Conservation (phyloP, 2,888 invertebrate species). For the Schrankia costaestrigalis region DNA sequence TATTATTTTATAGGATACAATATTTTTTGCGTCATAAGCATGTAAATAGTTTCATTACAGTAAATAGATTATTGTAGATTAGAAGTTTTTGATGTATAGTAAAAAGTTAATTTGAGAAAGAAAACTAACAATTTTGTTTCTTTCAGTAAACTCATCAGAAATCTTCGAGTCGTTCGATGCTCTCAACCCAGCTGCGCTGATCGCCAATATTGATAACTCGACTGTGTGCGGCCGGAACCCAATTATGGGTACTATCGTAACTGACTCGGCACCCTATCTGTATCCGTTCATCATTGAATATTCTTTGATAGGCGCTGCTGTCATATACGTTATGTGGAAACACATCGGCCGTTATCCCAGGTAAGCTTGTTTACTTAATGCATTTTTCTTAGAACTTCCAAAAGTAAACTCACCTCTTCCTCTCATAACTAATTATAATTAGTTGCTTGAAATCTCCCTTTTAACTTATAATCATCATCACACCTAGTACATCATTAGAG, state of each 20-base stretch:
- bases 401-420: background rate
- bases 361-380: no score
- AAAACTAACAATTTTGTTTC: slow-evolving; percentile 11
- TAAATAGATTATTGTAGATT: slow-evolving; percentile 18
- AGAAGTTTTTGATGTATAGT: slow-evolving; percentile 5
- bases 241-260: slow-evolving; percentile 95
- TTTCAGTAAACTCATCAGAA: slow-evolving; percentile 70
- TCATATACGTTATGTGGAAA: slow-evolving; percentile 98
- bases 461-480: no score
- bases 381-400: no score
- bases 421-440: background rate
- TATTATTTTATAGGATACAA: slow-evolving; percentile 19
- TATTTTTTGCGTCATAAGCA: slow-evolving; percentile 33
- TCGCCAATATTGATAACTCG: slow-evolving; percentile 79
- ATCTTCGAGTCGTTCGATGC: slow-evolving; percentile 81
- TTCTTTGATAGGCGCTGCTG: slow-evolving; percentile 96
- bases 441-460: background rate
- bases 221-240: slow-evolving; percentile 89
- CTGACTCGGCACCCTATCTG: slow-evolving; percentile 95
- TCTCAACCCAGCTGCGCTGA: slow-evolving; percentile 81
- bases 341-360: slow-evolving; percentile 94
- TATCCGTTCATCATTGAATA: slow-evolving; percentile 98
- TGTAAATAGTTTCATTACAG: slow-evolving; percentile 16
- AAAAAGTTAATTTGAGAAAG: background rate
- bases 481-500: no score